These are phyloP conservation scores for Cyanocitta stelleri DNA, from an alignment of 2,113 vertebrate genomes.

Conservation along the genomic window DNA sequence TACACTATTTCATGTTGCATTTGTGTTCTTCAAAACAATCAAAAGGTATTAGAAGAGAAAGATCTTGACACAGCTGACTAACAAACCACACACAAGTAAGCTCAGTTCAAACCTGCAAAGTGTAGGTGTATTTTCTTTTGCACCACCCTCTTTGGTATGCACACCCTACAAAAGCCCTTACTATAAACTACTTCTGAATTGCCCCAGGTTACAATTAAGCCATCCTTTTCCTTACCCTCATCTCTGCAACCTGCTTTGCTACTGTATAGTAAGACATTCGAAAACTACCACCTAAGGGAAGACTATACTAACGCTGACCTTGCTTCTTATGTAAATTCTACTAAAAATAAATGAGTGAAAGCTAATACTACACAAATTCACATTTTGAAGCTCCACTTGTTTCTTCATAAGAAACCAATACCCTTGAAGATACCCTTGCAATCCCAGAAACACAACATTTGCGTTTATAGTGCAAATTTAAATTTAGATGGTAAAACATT, in stretches of 20 bases:
- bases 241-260: not conserved
- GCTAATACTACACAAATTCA: not conserved
- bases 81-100: not conserved
- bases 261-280: not conserved
- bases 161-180: not conserved
- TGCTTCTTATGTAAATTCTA: not conserved
- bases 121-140: not conserved
- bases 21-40: not conserved
- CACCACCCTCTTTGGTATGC: not conserved
- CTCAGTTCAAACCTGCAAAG: not conserved
- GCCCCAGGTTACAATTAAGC: not conserved
- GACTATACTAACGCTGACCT: not conserved
- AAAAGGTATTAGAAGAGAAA: not conserved
- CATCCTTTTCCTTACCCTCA: not conserved
- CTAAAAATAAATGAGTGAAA: not conserved
- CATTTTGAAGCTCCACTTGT: not conserved
- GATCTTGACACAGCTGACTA: not conserved
- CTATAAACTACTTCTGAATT: not conserved
- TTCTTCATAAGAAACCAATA: not conserved
- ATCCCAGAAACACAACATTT: not conserved
- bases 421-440: not conserved
- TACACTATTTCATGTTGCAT: not conserved
- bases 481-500: not conserved
- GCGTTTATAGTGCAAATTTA: not conserved
- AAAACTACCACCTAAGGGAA: not conserved